Evolutionary conservation across 2,888 invertebrate genomes (phyloP), one percentile per base, ranked within the genome.

Genomic region (Automeris io): DNA sequence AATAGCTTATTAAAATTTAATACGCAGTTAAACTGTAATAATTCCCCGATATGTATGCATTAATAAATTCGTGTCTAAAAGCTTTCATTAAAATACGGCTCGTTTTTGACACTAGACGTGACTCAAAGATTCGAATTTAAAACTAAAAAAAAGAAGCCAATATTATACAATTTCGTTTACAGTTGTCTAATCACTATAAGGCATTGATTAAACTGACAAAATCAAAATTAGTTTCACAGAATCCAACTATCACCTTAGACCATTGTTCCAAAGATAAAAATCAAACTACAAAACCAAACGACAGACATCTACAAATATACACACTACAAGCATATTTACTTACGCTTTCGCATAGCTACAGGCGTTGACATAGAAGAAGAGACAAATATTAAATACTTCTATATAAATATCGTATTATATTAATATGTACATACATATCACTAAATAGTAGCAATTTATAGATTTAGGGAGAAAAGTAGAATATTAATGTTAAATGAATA

Each of bases 281-380:
- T 22, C 2, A 7, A 34, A 44, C 29, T 23, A 29, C 39, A 40
- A 60, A 66, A 72, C 55, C 60, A 70, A 68, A 73, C 54, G 50
- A 73, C 76, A 78, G 61, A 61, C 62, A 72, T 62, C 69, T 73
- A 75, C 38, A 45, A 51, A 69, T 50, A 55, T 44, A 48, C 42
- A 42, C 42, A 43, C 79, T 82, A 85, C 5, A 82, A 83, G 85
- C 83, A 70, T 62, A 63, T 64, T 75, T 85, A 86, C 86, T 86
- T 79, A 86, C 86, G 81, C 85, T 86, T 85, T 81, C 85, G 81
- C 83, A 85, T 82, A 63, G 83, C 86, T 86, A 86, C 70, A 74
- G 77, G 79, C 73, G 82, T 79, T 69, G 78, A 79, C 82, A 79
- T 70, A 82, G 82, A 80, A 74, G 81, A 78, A 79, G 80, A 83